Evolutionary conservation across 1,140 invertebrate species (phyloP).

Genomic region (Panonychus citri): DNA sequence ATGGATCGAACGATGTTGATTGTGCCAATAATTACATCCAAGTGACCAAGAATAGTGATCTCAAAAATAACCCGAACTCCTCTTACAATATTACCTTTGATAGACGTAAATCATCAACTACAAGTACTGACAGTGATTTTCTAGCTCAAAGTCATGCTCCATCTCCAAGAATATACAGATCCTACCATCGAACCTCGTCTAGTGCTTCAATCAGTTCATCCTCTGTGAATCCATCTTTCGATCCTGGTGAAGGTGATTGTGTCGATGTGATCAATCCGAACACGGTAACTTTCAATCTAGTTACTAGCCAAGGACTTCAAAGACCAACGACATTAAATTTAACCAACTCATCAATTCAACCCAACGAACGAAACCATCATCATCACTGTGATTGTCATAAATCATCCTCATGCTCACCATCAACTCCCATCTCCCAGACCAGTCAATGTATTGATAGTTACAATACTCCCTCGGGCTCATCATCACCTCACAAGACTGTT

Average conservation of each 20-base stretch:
- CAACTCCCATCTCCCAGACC: not conserved
- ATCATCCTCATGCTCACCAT: not conserved
- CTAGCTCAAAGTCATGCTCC: not conserved
- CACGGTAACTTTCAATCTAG: not conserved
- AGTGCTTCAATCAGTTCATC: not conserved
- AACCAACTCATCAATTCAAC: not conserved
- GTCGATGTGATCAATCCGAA: not conserved
- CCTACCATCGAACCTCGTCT: not conserved
- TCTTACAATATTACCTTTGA: not conserved
- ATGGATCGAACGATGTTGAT: no score
- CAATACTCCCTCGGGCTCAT: not conserved
- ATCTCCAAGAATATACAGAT: not conserved
- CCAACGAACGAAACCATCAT: not conserved
- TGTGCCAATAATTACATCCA: no score
- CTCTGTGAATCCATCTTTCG: not conserved
- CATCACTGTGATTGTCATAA: no score
- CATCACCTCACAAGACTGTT: not conserved
- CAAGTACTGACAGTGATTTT: not conserved
- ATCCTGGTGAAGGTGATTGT: not conserved
- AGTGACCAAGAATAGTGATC: not conserved
- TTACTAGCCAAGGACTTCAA: not conserved
- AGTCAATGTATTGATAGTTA: not conserved
- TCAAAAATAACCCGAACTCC: not conserved
- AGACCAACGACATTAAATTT: not conserved
- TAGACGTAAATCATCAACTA: not conserved